phyloP scores from a whole-genome alignment of 2,888 invertebrate species.

The Alentia gelatinosa region DNA sequence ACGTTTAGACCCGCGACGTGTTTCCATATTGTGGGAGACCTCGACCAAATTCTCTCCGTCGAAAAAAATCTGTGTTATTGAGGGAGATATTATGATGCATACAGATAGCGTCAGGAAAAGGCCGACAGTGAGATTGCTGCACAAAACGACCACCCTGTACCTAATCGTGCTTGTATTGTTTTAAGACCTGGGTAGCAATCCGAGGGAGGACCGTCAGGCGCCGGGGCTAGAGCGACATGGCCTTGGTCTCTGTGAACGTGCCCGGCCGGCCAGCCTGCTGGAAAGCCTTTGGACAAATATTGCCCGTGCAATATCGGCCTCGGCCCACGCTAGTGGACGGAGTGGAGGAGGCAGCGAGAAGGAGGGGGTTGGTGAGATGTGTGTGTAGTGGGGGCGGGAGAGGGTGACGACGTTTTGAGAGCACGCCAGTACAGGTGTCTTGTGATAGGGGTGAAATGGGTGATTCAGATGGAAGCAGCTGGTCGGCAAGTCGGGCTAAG shows the following conservation, averaged over 20 bases:
- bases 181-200: background rate
- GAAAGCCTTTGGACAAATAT: conserved; percentile 11
- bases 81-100: too few species aligned
- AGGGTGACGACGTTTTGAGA: too few species aligned
- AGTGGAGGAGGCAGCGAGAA: background rate
- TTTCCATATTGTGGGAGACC: too few species aligned
- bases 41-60: too few species aligned
- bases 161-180: background rate
- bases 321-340: background rate
- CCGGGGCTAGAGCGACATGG: background rate
- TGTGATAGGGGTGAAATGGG: background rate
- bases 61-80: too few species aligned
- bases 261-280: background rate
- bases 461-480: background rate
- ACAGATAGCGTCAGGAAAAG: too few species aligned
- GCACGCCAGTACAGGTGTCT: background rate
- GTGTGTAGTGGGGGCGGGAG: background rate
- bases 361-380: background rate
- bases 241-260: background rate
- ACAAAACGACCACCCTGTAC: background rate
- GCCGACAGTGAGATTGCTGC: background rate
- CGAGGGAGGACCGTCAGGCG: background rate
- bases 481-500: background rate
- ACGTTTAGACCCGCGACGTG: too few species aligned
- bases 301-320: background rate